Evolutionary conservation across 2,797 vertebrate species (phyloP).

Genomic region (Neoniphon sammara): DNA sequence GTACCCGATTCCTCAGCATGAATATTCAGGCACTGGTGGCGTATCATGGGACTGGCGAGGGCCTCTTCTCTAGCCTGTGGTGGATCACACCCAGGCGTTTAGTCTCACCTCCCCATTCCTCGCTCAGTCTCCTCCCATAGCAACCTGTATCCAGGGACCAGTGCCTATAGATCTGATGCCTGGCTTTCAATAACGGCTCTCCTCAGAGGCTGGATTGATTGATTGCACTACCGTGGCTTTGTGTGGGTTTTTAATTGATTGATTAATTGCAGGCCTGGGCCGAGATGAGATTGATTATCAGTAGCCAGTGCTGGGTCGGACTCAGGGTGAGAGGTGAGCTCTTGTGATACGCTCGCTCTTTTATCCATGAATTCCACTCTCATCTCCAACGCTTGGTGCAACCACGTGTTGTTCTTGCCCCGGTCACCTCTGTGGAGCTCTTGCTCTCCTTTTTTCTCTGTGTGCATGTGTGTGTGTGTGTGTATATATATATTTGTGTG

Average conservation of each 20-base stretch:
- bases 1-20: conserved; percentile 78
- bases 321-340: conserved; percentile 61
- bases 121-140: conserved; percentile 10
- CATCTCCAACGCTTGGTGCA: conserved; percentile 20
- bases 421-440: conserved; percentile 41
- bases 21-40: conserved; percentile 81
- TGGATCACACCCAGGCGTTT: conserved; percentile 67
- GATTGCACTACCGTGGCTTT: conserved; percentile 73
- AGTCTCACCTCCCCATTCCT: conserved; percentile 57
- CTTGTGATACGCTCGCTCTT: conserved; percentile 45
- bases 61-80: conserved; percentile 62
- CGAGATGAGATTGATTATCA: conserved; percentile 78
- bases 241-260: conserved; percentile 82
- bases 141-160: conserved; percentile 45
- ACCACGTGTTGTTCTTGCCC: conserved; percentile 56
- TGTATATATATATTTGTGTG: neutral
- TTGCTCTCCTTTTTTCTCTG: conserved; percentile 21
- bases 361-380: conserved; percentile 48
- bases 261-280: conserved; percentile 73
- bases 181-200: conserved; percentile 62
- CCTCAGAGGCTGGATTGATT: conserved; percentile 71
- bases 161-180: conserved; percentile 66
- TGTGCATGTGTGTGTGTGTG: conserved; percentile 23
- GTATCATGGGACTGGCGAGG: conserved; percentile 72
- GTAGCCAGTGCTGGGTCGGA: conserved; percentile 57